These are phyloP conservation scores for Columba guinea DNA, from an alignment of 2,797 vertebrate genomes.

Conservation along the genomic window DNA sequence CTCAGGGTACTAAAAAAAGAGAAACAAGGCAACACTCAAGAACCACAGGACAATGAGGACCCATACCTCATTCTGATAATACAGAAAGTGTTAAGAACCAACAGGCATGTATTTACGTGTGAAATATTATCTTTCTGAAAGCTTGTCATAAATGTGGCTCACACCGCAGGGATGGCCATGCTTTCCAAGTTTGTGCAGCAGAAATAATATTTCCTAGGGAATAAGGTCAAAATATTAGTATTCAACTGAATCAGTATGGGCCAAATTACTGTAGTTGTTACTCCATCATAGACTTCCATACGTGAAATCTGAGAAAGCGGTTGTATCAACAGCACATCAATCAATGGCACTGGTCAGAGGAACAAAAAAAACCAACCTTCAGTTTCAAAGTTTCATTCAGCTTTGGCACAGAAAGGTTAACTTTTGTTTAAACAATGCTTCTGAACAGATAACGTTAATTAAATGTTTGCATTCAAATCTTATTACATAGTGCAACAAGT, in stretches of 20 bases:
- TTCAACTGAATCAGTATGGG: constrained; percentile 1
- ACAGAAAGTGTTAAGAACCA: not conserved
- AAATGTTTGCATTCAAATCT: constrained; percentile 54
- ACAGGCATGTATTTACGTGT: not conserved
- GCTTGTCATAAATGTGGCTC: constrained; percentile 41
- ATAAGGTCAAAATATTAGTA: constrained; percentile 50
- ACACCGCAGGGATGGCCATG: not conserved
- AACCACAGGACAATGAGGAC: not conserved
- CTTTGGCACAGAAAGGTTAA: constrained; percentile 41
- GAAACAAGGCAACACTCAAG: not conserved
- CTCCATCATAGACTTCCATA: constrained; percentile 17
- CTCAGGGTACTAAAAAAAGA: not conserved
- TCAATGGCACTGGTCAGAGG: constrained; percentile 1
- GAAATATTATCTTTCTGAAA: constrained; percentile 21
- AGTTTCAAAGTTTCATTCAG: not conserved
- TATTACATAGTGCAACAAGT: constrained; percentile 11
- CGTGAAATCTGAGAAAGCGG: constrained; percentile 39
- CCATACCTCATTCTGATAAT: not conserved
- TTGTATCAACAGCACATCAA: constrained; percentile 63
- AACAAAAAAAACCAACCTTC: not conserved
- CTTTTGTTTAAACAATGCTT: constrained; percentile 28
- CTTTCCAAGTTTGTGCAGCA: constrained; percentile 44
- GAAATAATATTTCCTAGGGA: constrained; percentile 46
- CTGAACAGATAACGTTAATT: constrained; percentile 44
- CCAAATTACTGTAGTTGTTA: constrained; percentile 58